These are phyloP conservation scores for Notodonta dromedarius DNA, from an alignment of 2,888 invertebrate genomes.

Conservation along the genomic window DNA sequence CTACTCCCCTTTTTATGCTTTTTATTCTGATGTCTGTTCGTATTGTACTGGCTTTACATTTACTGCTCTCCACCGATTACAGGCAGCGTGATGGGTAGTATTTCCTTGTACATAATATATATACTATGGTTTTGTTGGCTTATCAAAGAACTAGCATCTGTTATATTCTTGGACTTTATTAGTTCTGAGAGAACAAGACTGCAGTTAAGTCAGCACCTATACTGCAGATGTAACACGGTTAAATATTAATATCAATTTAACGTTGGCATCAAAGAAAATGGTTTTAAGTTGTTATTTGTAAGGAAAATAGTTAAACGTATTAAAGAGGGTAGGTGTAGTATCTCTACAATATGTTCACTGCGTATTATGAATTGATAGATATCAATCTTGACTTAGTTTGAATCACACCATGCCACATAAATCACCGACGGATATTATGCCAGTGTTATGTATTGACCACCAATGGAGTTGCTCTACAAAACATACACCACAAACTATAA, in stretches of 20 bases:
- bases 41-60: conserved; percentile 39
- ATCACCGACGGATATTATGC: background rate
- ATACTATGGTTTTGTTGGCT: too few species aligned
- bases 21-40: conserved; percentile 44
- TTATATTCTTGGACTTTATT: too few species aligned
- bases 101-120: conserved; percentile 6
- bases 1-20: conserved; percentile 45
- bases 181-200: too few species aligned
- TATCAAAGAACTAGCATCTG: too few species aligned
- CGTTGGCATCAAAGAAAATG: too few species aligned
- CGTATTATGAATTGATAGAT: background rate
- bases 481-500: too few species aligned
- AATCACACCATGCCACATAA: background rate
- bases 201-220: too few species aligned
- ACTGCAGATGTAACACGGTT: too few species aligned
- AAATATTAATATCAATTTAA: too few species aligned
- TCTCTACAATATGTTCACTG: background rate
- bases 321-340: too few species aligned
- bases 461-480: background rate
- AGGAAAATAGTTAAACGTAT: too few species aligned
- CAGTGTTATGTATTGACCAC: background rate
- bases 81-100: conserved; percentile 25
- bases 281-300: too few species aligned
- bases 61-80: conserved; percentile 36
- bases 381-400: background rate